phyloP scores from a whole-genome alignment of 2,888 invertebrate genomes.

The Pseudoips prasinana region DNA sequence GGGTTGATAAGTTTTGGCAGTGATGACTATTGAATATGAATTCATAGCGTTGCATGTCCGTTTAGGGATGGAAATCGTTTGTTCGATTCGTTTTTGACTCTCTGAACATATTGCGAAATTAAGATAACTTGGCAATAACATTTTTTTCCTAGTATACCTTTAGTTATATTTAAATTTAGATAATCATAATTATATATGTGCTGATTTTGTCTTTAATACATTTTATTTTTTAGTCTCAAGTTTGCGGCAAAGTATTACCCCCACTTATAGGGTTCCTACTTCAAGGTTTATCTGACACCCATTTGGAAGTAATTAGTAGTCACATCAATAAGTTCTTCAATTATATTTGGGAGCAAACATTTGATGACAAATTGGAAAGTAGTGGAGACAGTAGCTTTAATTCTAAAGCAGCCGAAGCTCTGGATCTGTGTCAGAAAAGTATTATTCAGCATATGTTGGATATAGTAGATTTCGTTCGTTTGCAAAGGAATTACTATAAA shows the following conservation, averaged over 20 bases:
- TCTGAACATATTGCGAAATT: no score
- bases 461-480: slow-evolving; percentile 85
- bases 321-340: slow-evolving; percentile 83
- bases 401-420: slow-evolving; percentile 24
- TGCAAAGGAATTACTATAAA: slow-evolving; percentile 61
- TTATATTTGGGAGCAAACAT: slow-evolving; percentile 74
- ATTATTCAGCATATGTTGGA: slow-evolving; percentile 87
- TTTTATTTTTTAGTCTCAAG: slow-evolving; percentile 78
- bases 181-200: no score
- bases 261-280: slow-evolving; percentile 84
- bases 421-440: slow-evolving; percentile 68
- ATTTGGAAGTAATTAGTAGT: slow-evolving; percentile 56
- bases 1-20: no score
- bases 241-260: slow-evolving; percentile 86
- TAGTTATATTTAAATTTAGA: no score
- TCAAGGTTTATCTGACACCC: slow-evolving; percentile 50
- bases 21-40: no score
- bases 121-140: no score
- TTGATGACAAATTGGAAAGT: slow-evolving; percentile 47
- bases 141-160: no score
- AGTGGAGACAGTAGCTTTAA: slow-evolving; percentile 38
- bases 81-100: no score
- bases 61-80: no score
- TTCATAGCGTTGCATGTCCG: no score
- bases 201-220: no score